These are phyloP conservation scores for Argynnis bischoffii DNA, from an alignment of 2,888 invertebrate species.

Conservation along the genomic window DNA sequence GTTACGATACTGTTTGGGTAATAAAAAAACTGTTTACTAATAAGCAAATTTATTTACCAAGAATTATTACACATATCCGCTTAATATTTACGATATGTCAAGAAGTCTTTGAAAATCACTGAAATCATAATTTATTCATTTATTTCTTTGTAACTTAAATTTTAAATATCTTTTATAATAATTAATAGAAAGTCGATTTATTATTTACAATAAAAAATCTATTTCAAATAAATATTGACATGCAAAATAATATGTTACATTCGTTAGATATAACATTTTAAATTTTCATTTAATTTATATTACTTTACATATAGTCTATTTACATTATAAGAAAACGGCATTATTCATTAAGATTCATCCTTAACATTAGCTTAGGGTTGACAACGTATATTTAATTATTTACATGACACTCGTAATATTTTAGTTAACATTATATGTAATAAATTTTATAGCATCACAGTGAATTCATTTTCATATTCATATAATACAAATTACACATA, in stretches of 20 bases:
- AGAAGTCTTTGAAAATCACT: slow-evolving; percentile 75
- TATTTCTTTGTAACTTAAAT: slow-evolving; percentile 17
- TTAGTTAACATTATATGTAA: slow-evolving; percentile 54
- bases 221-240: slow-evolving; percentile 29
- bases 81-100: slow-evolving; percentile 76
- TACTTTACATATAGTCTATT: slow-evolving; percentile 40
- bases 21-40: slow-evolving; percentile 55
- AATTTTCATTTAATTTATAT: slow-evolving; percentile 32
- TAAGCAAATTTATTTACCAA: slow-evolving; percentile 76
- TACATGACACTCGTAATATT: slow-evolving; percentile 42
- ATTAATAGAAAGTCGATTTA: slow-evolving; percentile 42
- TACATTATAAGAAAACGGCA: slow-evolving; percentile 47
- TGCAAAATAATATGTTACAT: slow-evolving; percentile 35
- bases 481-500: slow-evolving; percentile 38
- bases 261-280: slow-evolving; percentile 32
- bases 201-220: slow-evolving; percentile 35
- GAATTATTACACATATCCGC: slow-evolving; percentile 70
- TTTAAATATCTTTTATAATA: slow-evolving; percentile 21
- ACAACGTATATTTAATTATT: slow-evolving; percentile 43
- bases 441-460: slow-evolving; percentile 77
- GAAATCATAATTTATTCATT: slow-evolving; percentile 48
- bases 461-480: slow-evolving; percentile 61
- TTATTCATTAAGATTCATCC: slow-evolving; percentile 45
- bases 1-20: slow-evolving; percentile 7
- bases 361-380: slow-evolving; percentile 42